Evolutionary conservation across 2,113 vertebrate genomes (phyloP).

Genomic region (Callithrix jacchus): DNA sequence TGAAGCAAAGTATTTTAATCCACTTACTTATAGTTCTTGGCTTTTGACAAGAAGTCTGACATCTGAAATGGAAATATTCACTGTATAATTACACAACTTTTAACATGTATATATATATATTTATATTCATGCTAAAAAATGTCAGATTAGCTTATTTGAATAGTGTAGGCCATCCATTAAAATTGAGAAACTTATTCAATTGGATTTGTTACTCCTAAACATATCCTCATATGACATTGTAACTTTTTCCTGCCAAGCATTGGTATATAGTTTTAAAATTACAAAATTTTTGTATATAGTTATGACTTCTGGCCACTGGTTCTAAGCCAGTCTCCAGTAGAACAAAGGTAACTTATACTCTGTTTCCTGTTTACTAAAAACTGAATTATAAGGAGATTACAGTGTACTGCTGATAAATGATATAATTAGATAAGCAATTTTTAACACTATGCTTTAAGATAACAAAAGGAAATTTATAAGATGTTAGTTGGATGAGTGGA

Average conservation of each 20-base stretch:
- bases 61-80: constrained; percentile 71
- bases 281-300: neutral
- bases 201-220: neutral
- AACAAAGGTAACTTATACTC: neutral
- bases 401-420: neutral
- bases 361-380: neutral
- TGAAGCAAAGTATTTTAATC: constrained; percentile 69
- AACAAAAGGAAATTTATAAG: constrained; percentile 34
- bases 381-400: constrained; percentile 31
- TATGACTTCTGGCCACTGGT: neutral
- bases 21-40: constrained; percentile 61
- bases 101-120: neutral
- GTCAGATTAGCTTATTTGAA: constrained; percentile 41
- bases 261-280: constrained; percentile 35
- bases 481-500: neutral
- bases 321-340: neutral
- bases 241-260: constrained; percentile 21
- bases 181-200: constrained; percentile 36
- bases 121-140: constrained; percentile 21
- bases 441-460: constrained; percentile 31
- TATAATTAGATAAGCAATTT: constrained; percentile 1
- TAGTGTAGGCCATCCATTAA: constrained; percentile 51
- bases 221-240: constrained; percentile 25
- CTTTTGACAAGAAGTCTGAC: constrained; percentile 68
- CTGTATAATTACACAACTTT: constrained; percentile 56